Conservation (phyloP, 2,113 vertebrate genomes). For the Corythoichthys haematopterus region DNA sequence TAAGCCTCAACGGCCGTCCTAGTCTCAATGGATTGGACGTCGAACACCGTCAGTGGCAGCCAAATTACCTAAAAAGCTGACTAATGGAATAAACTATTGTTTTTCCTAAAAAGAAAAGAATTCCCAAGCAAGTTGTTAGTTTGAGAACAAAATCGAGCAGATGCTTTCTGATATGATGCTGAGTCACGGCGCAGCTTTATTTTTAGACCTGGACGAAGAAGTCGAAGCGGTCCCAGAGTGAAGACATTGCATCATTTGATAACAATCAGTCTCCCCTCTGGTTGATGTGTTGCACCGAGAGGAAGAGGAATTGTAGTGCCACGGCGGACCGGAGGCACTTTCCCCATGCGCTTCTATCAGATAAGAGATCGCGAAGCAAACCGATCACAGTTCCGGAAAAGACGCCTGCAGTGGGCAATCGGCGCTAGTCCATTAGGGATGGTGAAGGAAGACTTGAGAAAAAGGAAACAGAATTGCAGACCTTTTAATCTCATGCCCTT, state of each 20-base stretch:
- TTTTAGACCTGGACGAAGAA: conserved; percentile 50
- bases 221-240: conserved; percentile 30
- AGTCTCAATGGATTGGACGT: too few relatives aligned
- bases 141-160: neutral
- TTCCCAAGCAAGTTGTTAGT: neutral
- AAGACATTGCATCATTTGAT: conserved; percentile 62
- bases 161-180: conserved; percentile 19
- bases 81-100: neutral
- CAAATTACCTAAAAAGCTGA: too few relatives aligned
- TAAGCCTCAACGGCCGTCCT: too few relatives aligned
- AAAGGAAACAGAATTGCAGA: conserved; percentile 20
- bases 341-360: conserved; percentile 52
- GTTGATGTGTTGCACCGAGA: conserved; percentile 57
- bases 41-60: too few relatives aligned
- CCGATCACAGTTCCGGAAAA: conserved; percentile 40
- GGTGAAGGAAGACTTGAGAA: conserved; percentile 34
- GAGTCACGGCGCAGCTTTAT: conserved; percentile 46
- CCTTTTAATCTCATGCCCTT: conserved; percentile 53
- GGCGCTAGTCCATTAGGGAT: conserved; percentile 54
- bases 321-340: conserved; percentile 51
- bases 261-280: conserved; percentile 54
- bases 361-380: conserved; percentile 49
- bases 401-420: conserved; percentile 53
- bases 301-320: conserved; percentile 55
- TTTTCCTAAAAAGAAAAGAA: neutral